Conservation (phyloP, 2,113 vertebrate species). For the Tetraodon nigroviridis region DNA sequence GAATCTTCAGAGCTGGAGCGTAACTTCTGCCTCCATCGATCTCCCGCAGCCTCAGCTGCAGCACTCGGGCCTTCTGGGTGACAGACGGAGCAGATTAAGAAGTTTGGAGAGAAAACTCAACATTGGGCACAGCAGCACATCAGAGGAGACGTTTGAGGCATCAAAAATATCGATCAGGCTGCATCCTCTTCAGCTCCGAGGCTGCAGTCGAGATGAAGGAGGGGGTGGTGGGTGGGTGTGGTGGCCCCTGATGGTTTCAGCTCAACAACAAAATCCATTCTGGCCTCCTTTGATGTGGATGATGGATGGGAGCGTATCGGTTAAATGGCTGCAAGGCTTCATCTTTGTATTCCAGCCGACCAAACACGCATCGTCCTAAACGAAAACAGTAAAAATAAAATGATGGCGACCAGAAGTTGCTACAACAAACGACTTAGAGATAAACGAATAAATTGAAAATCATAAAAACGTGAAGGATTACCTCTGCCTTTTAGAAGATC, state of each 20-base stretch:
- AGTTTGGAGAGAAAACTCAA: conserved; percentile 14
- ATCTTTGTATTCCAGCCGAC: no score
- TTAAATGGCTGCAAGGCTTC: background rate
- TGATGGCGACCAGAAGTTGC: no score
- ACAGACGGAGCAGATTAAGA: conserved; percentile 37
- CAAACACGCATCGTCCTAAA: no score
- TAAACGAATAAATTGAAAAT: no score
- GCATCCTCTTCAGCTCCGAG: conserved; percentile 32
- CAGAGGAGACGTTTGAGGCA: conserved; percentile 40
- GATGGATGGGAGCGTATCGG: background rate
- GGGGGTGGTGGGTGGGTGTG: background rate
- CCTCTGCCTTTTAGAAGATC: no score
- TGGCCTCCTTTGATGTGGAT: conserved; percentile 36
- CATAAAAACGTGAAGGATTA: no score
- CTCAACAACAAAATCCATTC: conserved; percentile 34
- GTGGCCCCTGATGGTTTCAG: conserved; percentile 11
- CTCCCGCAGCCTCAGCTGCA: conserved; percentile 6
- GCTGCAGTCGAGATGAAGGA: conserved; percentile 10
- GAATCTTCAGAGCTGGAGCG: background rate
- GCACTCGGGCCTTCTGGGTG: conserved; percentile 24
- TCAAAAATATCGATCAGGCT: conserved; percentile 38
- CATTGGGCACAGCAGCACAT: conserved; percentile 41
- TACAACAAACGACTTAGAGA: no score
- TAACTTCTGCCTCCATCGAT: conserved; percentile 6
- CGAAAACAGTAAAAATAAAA: no score